Evolutionary conservation across 2,888 invertebrate species (phyloP).

Genomic region (Candidula unifasciata): DNA sequence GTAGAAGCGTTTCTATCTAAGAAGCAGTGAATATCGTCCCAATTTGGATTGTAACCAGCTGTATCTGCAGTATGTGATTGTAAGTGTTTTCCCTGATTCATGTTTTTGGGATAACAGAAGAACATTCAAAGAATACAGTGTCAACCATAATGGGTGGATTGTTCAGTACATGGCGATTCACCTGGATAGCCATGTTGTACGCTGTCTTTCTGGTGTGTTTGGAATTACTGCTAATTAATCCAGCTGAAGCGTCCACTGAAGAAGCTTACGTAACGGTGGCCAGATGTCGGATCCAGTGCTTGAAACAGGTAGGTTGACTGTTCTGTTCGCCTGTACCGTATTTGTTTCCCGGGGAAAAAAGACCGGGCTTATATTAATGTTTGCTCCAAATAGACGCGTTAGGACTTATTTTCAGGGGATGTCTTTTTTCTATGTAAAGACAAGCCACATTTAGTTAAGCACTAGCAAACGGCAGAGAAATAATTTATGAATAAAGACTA

Average conservation of each 20-base stretch:
- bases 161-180: background rate
- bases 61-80: too few species aligned
- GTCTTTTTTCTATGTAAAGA: background rate
- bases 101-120: background rate
- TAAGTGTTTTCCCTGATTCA: background rate
- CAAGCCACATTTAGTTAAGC: too few species aligned
- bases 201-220: background rate
- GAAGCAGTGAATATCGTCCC: too few species aligned
- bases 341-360: too few species aligned
- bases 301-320: constrained; percentile 29
- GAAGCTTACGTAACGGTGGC: constrained; percentile 35
- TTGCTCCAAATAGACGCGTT: background rate
- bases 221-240: constrained; percentile 9
- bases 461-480: too few species aligned
- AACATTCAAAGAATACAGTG: background rate
- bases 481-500: too few species aligned
- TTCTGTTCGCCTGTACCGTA: background rate
- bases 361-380: too few species aligned
- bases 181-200: constrained; percentile 10
- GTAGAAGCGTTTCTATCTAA: too few species aligned
- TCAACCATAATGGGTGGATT: background rate
- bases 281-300: constrained; percentile 29
- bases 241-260: background rate
- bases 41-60: too few species aligned
- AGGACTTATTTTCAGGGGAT: too few species aligned